Base-by-base conservation (phyloP, 2,797 vertebrate genomes). In the Eulemur coronatus region DNA sequence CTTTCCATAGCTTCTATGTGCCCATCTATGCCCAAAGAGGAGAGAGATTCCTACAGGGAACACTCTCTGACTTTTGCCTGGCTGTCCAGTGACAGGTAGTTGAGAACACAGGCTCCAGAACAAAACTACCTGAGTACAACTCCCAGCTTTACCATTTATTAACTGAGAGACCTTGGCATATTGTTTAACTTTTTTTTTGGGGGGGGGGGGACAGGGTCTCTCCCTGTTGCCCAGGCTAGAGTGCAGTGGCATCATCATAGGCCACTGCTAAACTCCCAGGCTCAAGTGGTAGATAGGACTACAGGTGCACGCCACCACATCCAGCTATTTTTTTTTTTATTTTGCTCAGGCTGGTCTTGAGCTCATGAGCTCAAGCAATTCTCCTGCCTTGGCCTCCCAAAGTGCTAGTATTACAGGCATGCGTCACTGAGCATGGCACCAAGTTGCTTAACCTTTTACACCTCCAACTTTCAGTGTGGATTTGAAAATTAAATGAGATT, bases 51-150 rank as follows among this genome's bases (percentile, higher is more conserved):
- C 41, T 59, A 13, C 15, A 11, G 67, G 69, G 59, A 89, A 88
- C 14, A 50, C 17, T 63, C 33, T 17, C 14, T 9, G 7, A 52
- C 73, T 81, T 65, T 61, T 17, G 75, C 82, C 61, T 95, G 67
- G 28, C 84, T 89, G 41, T 57, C 9, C 52, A 92, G 15, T 18
- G 70, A 57, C 10, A 92, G n/a, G 28, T 41, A 55, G 30, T 35
- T 63, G 69, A 15, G 70, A 87, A 91, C 43, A 91, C 0, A 85
- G 24, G 2, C 43, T 80, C 85, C 38, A 30, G 33, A 92, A 61
- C 43, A 82, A 96, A 97, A 85, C 80, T 79, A 69, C n/a, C 26
- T 79, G 30, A 92, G 30, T n/a, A 78, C 57, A 97, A 95, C 80
- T 57, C 63, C 50, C 80, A 84, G 17, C 35, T 70, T 92, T 12